Conservation (phyloP, 2,797 vertebrate species). For the Sebastes steindachneri region DNA sequence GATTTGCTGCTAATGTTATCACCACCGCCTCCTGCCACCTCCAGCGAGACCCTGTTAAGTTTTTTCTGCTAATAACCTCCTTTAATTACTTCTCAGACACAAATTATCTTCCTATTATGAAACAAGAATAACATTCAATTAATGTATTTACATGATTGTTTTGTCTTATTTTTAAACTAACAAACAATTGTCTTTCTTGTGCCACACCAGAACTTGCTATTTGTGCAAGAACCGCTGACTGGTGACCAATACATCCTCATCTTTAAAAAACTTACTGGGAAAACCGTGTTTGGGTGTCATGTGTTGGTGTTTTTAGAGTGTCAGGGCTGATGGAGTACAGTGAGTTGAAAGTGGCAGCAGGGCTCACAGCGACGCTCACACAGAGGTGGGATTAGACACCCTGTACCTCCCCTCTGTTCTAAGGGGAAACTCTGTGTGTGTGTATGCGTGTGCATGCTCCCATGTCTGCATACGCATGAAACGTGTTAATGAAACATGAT, state of each 20-base stretch:
- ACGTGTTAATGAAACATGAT: conserved; percentile 57
- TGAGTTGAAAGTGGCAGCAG: conserved; percentile 11
- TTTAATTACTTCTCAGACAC: conserved; percentile 56
- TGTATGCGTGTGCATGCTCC: neutral
- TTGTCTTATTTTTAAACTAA: neutral
- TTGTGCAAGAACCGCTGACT: neutral
- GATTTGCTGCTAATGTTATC: conserved; percentile 38
- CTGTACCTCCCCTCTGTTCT: neutral
- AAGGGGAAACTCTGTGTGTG: neutral
- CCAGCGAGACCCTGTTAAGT: conserved; percentile 34
- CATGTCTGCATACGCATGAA: conserved; percentile 5
- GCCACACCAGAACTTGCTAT: neutral
- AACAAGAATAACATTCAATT: neutral
- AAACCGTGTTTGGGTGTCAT: neutral
- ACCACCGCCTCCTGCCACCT: conserved; percentile 44
- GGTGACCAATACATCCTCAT: neutral
- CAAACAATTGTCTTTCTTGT: neutral
- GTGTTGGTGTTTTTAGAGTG: neutral
- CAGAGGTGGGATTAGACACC: conserved; percentile 1
- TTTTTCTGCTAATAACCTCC: conserved; percentile 46
- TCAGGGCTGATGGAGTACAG: conserved; percentile 1
- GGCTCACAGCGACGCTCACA: neutral
- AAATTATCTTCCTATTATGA: conserved; percentile 45
- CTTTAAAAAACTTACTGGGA: neutral
- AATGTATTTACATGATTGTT: conserved; percentile 4